A percentile compares a stretch with the other conserved stretches of the same genome.
Conservation (phyloP, 2,888 invertebrate genomes). For the Agrochola lychnidis region DNA sequence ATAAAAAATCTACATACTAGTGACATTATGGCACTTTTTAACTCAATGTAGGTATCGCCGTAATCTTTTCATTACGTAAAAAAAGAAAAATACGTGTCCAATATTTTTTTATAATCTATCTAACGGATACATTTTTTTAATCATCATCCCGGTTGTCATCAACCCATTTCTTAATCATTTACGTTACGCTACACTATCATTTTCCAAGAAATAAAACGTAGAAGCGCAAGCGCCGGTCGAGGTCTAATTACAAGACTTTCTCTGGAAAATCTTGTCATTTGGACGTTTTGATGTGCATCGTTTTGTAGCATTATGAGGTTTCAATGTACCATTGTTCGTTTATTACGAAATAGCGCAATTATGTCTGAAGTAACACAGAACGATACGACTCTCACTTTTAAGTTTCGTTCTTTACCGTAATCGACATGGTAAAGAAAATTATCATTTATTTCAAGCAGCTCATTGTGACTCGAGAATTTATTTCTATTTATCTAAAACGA, state of each 20-base stretch:
- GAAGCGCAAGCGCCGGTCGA: conserved; percentile 6
- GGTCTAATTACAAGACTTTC: conserved; percentile 51
- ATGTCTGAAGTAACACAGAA: conserved; percentile 22
- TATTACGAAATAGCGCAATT: conserved; percentile 45
- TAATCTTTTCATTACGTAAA: too few species aligned
- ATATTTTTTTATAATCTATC: too few species aligned
- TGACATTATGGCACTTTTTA: too few species aligned
- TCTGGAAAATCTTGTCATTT: conserved; percentile 52
- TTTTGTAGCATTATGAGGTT: conserved; percentile 48
- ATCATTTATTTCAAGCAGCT: conserved; percentile 1
- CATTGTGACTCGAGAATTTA: neutral
- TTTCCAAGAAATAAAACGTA: conserved; percentile 11
- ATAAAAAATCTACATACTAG: too few species aligned
- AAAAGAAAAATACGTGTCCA: too few species aligned
- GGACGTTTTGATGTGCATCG: conserved; percentile 37
- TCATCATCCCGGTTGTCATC: too few species aligned
- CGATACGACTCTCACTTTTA: conserved; percentile 50
- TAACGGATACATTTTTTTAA: too few species aligned
- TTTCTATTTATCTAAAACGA: neutral
- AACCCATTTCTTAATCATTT: conserved; percentile 10
- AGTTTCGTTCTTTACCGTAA: conserved; percentile 1
- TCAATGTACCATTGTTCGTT: conserved; percentile 59
- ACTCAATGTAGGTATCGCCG: too few species aligned
- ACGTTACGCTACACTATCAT: conserved; percentile 1
- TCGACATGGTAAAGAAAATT: neutral